Evolutionary conservation across 37 sponge, comb jelly and placozoan species (phyloP).

Genomic region (Ianthella basta): DNA sequence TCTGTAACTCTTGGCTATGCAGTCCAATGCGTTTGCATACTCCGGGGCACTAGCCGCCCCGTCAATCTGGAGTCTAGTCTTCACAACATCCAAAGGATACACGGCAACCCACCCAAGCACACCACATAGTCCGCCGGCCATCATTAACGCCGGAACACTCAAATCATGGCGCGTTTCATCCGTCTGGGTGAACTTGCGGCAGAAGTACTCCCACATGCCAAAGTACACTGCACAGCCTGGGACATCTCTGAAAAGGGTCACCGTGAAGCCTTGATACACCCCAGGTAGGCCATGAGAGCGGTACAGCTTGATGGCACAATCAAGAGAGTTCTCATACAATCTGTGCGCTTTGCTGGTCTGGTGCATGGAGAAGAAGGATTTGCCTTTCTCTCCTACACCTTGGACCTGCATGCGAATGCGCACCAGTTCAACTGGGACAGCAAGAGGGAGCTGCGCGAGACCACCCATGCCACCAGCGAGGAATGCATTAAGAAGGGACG

Average conservation of each 20-base stretch:
- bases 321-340: conserved; percentile 60
- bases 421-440: conserved; percentile 78
- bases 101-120: conserved; percentile 52
- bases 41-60: conserved; percentile 42
- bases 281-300: conserved; percentile 66
- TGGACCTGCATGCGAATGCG: conserved; percentile 88
- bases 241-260: conserved; percentile 75
- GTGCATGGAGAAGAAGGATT: not conserved
- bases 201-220: conserved; percentile 61
- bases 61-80: conserved; percentile 84
- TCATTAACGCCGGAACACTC: conserved; percentile 29
- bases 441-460: conserved; percentile 48
- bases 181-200: conserved; percentile 17
- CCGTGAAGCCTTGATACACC: conserved; percentile 58
- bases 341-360: not conserved
- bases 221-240: conserved; percentile 82
- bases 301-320: conserved; percentile 63
- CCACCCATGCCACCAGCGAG: conserved; percentile 82
- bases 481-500: conserved; percentile 31
- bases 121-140: conserved; percentile 82
- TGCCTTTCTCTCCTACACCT: conserved; percentile 20
- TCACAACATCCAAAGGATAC: conserved; percentile 90
- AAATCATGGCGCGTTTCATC: conserved; percentile 35
- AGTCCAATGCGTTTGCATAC: conserved; percentile 72
- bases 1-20: conserved; percentile 65